Evolutionary conservation across 2,888 invertebrate species (phyloP).

Genomic region (Diplazon laetatorius): DNA sequence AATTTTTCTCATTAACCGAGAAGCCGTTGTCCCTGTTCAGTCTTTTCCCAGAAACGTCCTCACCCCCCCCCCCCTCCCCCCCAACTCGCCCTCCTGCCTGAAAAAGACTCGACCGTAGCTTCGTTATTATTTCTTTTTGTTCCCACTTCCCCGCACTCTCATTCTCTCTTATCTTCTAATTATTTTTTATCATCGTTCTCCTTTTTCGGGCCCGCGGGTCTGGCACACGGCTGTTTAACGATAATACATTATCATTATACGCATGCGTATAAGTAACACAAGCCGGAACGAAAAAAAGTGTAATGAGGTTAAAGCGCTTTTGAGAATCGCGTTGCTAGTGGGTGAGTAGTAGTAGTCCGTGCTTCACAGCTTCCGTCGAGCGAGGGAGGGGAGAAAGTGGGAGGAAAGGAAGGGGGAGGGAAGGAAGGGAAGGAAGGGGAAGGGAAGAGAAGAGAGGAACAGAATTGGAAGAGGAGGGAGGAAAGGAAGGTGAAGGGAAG

Average conservation of each 20-base stretch:
- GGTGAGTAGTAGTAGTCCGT: not conserved
- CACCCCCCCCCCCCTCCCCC: not conserved
- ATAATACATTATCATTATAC: constrained; percentile 40
- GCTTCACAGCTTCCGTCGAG: not conserved
- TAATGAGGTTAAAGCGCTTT: constrained; percentile 6
- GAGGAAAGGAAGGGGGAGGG: too few species aligned
- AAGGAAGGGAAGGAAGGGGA: too few species aligned
- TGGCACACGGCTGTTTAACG: constrained; percentile 17
- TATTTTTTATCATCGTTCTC: constrained; percentile 31
- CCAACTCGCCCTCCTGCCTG: too few species aligned
- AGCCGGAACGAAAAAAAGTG: not conserved
- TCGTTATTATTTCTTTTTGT: not conserved
- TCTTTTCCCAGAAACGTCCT: not conserved
- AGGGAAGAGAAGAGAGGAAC: too few species aligned
- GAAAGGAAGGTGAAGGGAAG: too few species aligned
- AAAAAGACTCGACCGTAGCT: not conserved
- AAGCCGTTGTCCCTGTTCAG: too few species aligned
- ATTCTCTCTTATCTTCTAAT: constrained; percentile 10
- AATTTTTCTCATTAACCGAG: too few species aligned
- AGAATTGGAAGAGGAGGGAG: too few species aligned
- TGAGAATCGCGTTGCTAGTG: not conserved
- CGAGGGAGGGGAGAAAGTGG: too few species aligned
- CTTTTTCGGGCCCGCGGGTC: not conserved
- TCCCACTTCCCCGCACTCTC: not conserved
- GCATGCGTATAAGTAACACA: constrained; percentile 15